Conservation (phyloP, 2,888 invertebrate species). For the Drosophila testacea region DNA sequence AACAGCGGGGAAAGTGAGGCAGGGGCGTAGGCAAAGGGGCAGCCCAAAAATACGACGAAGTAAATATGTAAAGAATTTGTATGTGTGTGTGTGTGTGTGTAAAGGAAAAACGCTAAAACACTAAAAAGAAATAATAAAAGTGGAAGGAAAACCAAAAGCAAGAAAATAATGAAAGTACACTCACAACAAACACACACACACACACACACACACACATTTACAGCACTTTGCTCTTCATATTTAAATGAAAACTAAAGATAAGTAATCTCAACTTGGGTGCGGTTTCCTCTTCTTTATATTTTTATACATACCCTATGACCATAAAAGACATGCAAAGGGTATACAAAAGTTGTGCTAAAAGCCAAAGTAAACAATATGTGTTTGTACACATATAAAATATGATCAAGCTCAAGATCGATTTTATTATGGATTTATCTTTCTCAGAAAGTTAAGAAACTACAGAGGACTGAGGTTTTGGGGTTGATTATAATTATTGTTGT, state of each 20-base stretch:
- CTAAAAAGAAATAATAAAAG: slow-evolving; percentile 49
- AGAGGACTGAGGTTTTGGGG: not conserved
- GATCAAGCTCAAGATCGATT: not conserved
- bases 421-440: not conserved
- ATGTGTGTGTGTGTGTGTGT: slow-evolving; percentile 21
- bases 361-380: not conserved
- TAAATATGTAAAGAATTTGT: slow-evolving; percentile 53
- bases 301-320: slow-evolving; percentile 16
- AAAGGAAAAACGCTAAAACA: slow-evolving; percentile 43
- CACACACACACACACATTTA: slow-evolving; percentile 15
- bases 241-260: slow-evolving; percentile 78
- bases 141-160: slow-evolving; percentile 55
- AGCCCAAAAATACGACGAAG: slow-evolving; percentile 19
- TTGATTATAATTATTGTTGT: not conserved
- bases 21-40: not conserved
- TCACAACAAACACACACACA: slow-evolving; percentile 25
- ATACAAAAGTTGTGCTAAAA: not conserved
- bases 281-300: slow-evolving; percentile 51
- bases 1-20: not conserved
- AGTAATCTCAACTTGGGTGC: slow-evolving; percentile 74
- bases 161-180: slow-evolving; percentile 57
- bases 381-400: not conserved
- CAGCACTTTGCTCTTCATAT: slow-evolving; percentile 69
- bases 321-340: slow-evolving; percentile 6
- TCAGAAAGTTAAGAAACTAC: not conserved